A percentile compares a stretch with the other conserved stretches of the same genome.
phyloP scores from a whole-genome alignment of 2,113 vertebrate genomes.

The Miniopterus natalensis region DNA sequence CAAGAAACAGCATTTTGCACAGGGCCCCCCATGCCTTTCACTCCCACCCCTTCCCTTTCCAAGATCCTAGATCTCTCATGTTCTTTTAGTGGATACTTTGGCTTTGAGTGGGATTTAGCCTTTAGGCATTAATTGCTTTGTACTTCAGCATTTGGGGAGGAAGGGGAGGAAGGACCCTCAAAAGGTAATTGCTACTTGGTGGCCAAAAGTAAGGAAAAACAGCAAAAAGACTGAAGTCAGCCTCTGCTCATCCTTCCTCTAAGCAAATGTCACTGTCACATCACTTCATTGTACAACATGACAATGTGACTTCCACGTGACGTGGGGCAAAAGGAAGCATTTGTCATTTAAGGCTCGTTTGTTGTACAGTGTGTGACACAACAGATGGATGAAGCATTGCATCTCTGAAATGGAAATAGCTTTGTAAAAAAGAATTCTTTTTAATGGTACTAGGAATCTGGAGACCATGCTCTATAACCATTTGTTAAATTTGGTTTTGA shows the following conservation, averaged over 20 bases:
- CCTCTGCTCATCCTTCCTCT: not conserved
- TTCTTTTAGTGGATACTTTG: not conserved
- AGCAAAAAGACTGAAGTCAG: not conserved
- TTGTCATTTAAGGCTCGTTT: not conserved
- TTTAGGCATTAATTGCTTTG: not conserved
- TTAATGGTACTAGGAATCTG: not conserved
- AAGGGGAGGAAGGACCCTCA: not conserved
- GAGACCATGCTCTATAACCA: not conserved
- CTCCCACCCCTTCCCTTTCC: not conserved
- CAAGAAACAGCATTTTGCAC: not conserved
- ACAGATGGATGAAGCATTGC: not conserved
- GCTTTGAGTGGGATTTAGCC: not conserved
- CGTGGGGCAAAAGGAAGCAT: not conserved
- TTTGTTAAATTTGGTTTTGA: slow-evolving; percentile 17
- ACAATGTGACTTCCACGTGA: not conserved
- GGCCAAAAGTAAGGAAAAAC: not conserved
- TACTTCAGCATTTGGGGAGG: not conserved
- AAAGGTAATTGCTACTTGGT: slow-evolving; percentile 18
- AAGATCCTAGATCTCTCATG: not conserved
- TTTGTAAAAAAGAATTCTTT: not conserved
- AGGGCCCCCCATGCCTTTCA: not conserved
- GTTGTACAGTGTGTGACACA: not conserved
- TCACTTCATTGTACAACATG: not conserved
- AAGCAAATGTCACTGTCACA: not conserved
- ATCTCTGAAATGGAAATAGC: slow-evolving; percentile 3